A percentile compares a stretch with the other conserved stretches of the same genome.
Conservation (phyloP, 2,113 vertebrate species). For the Pagrus major region DNA sequence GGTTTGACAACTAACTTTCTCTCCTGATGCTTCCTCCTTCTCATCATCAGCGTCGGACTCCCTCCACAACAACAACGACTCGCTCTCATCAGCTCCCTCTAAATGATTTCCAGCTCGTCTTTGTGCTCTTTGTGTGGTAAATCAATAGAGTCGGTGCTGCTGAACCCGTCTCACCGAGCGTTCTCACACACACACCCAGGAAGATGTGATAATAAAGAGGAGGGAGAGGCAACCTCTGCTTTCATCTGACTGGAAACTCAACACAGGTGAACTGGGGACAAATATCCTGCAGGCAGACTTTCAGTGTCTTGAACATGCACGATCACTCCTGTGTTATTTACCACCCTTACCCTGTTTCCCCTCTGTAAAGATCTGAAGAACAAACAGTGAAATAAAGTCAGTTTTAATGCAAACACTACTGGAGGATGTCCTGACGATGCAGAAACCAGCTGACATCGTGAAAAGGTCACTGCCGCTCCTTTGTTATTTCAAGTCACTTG, state of each 20-base stretch:
- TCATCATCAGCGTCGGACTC: neutral
- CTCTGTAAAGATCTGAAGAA: too few relatives aligned
- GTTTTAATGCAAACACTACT: neutral
- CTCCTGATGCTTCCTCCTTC: neutral
- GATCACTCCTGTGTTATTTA: neutral
- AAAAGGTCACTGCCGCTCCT: neutral
- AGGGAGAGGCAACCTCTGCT: constrained; percentile 29
- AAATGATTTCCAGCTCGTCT: constrained; percentile 11
- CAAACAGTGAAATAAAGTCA: neutral
- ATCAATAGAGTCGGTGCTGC: constrained; percentile 21
- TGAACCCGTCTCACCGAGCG: constrained; percentile 15
- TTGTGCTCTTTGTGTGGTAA: constrained; percentile 30
- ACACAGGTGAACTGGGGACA: neutral
- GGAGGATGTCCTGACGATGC: neutral
- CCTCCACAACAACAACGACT: constrained; percentile 9
- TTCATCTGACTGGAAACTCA: constrained; percentile 5
- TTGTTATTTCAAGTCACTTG: neutral
- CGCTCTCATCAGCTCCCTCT: neutral
- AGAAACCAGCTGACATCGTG: neutral
- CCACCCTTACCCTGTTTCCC: too few relatives aligned
- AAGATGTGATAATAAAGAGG: neutral
- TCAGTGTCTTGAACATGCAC: neutral
- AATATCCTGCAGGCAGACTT: neutral
- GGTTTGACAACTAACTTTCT: neutral
- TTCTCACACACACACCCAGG: constrained; percentile 45